phyloP scores from a whole-genome alignment of 1,140 invertebrate species.

The Drosophila pachea region DNA sequence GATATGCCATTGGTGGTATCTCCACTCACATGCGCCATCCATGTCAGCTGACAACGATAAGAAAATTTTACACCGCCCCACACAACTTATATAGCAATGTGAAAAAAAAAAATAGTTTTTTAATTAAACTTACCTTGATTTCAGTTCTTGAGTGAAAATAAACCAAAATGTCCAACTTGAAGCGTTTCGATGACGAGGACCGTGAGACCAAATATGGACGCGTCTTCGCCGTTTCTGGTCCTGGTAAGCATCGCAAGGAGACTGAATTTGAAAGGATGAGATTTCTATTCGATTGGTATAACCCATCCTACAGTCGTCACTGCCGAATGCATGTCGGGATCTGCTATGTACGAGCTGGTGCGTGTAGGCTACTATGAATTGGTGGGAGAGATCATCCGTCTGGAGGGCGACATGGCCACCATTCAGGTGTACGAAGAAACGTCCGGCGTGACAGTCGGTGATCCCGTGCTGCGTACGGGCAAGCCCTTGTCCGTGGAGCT shows the following conservation, averaged over 20 bases:
- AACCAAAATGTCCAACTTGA: constrained; percentile 82
- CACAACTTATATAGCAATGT: constrained; percentile 3
- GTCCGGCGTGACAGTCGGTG: constrained; percentile 99
- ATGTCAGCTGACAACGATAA: constrained; percentile 48
- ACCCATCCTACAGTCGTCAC: constrained; percentile 89
- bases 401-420: constrained; percentile 99
- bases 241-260: constrained; percentile 84
- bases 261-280: neutral
- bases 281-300: neutral
- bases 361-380: constrained; percentile 98
- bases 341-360: constrained; percentile 99
- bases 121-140: constrained; percentile 8
- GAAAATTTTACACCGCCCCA: constrained; percentile 20
- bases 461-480: constrained; percentile 98
- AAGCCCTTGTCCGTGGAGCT: constrained; percentile 97
- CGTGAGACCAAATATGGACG: constrained; percentile 95
- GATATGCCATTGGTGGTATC: neutral
- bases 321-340: constrained; percentile 98
- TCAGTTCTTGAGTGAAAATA: constrained; percentile 60
- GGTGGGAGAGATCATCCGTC: constrained; percentile 99
- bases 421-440: constrained; percentile 99
- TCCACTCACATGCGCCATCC: constrained; percentile 13
- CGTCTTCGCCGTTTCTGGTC: constrained; percentile 97
- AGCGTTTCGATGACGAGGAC: constrained; percentile 90
- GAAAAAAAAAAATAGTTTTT: constrained; percentile 12